Conservation (phyloP, 2,888 invertebrate species). For the Dicranocentrus wangi region DNA sequence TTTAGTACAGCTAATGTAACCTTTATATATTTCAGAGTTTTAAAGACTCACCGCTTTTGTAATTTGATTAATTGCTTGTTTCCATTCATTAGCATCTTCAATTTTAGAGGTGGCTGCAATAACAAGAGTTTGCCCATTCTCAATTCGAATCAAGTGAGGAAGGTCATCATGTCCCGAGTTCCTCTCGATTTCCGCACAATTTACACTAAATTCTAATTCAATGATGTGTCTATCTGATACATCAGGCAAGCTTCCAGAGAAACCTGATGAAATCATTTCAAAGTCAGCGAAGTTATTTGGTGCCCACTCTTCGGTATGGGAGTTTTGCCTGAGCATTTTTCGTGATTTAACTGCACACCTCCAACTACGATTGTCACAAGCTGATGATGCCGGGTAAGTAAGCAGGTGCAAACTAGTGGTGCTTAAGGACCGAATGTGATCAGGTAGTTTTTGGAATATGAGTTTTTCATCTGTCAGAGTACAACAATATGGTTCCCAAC, state of each 20-base stretch:
- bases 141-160: slow-evolving; percentile 30
- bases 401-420: background rate
- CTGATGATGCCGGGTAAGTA: background rate
- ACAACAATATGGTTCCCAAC: slow-evolving; percentile 31
- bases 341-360: background rate
- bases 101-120: slow-evolving; percentile 86
- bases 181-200: slow-evolving; percentile 37
- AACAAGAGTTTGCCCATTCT: slow-evolving; percentile 77
- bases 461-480: slow-evolving; percentile 29
- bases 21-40: too few species aligned
- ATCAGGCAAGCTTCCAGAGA: slow-evolving; percentile 27
- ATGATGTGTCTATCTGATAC: background rate
- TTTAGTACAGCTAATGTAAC: too few species aligned
- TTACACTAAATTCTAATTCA: slow-evolving; percentile 31
- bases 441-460: slow-evolving; percentile 11
- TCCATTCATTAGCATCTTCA: slow-evolving; percentile 89
- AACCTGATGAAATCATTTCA: slow-evolving; percentile 22
- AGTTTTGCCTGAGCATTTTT: background rate
- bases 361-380: background rate
- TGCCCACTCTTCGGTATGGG: slow-evolving; percentile 35
- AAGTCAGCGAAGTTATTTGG: slow-evolving; percentile 33
- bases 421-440: background rate
- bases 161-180: slow-evolving; percentile 17
- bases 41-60: background rate
- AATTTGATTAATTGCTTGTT: slow-evolving; percentile 81